Evolutionary conservation across 2,797 vertebrate species (phyloP).

Genomic region (Myotis findleyi): DNA sequence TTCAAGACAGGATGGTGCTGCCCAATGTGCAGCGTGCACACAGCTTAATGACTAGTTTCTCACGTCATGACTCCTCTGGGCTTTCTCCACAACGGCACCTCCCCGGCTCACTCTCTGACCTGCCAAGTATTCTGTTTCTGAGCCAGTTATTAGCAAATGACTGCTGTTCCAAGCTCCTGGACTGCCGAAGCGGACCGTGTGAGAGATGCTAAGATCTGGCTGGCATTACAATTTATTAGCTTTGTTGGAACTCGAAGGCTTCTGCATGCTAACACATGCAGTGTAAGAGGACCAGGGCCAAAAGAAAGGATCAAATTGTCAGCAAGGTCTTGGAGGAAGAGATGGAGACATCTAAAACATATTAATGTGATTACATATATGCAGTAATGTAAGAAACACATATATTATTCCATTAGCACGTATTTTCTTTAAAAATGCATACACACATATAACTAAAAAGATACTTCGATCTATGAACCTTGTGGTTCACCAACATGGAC

Average conservation of each 20-base stretch:
- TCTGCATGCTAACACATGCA: conserved; percentile 37
- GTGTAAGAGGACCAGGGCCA: background rate
- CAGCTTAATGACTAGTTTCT: conserved; percentile 23
- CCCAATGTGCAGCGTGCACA: conserved; percentile 21
- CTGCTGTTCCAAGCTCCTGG: conserved; percentile 19
- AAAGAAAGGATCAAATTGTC: conserved; percentile 35
- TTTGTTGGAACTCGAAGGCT: conserved; percentile 8
- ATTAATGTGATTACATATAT: background rate
- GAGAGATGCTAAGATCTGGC: conserved; percentile 49
- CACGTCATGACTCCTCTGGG: background rate
- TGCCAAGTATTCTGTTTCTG: conserved; percentile 50
- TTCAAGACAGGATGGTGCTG: conserved; percentile 25
- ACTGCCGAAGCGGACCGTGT: conserved; percentile 25
- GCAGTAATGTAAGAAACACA: background rate
- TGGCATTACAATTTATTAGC: conserved; percentile 61
- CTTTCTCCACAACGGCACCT: conserved; percentile 3
- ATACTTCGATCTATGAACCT: background rate
- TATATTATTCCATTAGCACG: background rate
- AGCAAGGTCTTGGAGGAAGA: background rate
- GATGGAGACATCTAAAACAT: background rate
- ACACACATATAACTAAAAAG: background rate
- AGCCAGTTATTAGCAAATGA: conserved; percentile 59
- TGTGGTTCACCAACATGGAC: background rate
- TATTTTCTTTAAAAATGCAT: background rate
- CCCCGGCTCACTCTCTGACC: background rate